These are phyloP conservation scores for Sesamia nonagrioides DNA, from an alignment of 1,140 invertebrate species.

Conservation along the genomic window DNA sequence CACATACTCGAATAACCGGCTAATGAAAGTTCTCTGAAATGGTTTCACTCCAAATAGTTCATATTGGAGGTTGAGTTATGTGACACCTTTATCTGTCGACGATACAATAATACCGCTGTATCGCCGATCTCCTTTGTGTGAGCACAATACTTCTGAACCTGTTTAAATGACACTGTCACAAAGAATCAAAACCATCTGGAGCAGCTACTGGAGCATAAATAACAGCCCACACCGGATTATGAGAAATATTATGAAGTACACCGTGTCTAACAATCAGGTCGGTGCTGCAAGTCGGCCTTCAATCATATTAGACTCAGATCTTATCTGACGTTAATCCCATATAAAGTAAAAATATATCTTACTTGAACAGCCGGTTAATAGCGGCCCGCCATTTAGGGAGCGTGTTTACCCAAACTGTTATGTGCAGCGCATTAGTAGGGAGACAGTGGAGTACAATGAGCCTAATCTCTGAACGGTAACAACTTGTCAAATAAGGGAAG, in stretches of 20 bases:
- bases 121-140: constrained; percentile 28
- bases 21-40: constrained; percentile 31
- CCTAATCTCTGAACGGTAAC: constrained; percentile 64
- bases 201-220: constrained; percentile 39
- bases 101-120: constrained; percentile 8
- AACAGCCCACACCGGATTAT: constrained; percentile 48
- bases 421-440: constrained; percentile 53
- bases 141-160: constrained; percentile 18
- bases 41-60: constrained; percentile 2
- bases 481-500: constrained; percentile 61
- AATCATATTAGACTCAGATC: constrained; percentile 55
- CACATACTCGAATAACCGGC: constrained; percentile 1
- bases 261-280: constrained; percentile 45
- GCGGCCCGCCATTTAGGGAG: constrained; percentile 46
- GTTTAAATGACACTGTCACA: constrained; percentile 33
- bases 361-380: constrained; percentile 54
- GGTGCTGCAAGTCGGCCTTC: constrained; percentile 49
- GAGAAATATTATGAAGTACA: constrained; percentile 45
- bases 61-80: constrained; percentile 12
- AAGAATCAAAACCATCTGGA: constrained; percentile 35
- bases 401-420: constrained; percentile 51
- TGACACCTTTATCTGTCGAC: constrained; percentile 34
- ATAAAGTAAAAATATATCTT: constrained; percentile 57
- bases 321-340: constrained; percentile 59
- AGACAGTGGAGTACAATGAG: constrained; percentile 56